A percentile compares a stretch with the other conserved stretches of the same genome.
These are phyloP conservation scores for Acronicta leporina DNA, from an alignment of 2,888 invertebrate species.

Conservation along the genomic window DNA sequence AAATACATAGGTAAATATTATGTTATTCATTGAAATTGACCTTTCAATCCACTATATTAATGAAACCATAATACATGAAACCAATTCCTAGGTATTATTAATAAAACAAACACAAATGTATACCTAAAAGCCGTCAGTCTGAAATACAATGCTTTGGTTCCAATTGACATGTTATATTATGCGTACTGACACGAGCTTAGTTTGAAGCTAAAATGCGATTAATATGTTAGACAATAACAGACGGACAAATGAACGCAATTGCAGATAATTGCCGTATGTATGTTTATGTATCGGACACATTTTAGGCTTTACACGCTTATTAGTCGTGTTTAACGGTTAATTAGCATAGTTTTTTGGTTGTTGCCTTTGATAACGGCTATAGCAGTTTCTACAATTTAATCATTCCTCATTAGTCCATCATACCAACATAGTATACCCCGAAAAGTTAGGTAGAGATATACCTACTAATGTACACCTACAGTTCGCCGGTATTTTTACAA, in stretches of 20 bases:
- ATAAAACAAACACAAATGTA: no score
- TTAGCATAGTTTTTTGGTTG: background rate
- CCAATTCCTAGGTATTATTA: background rate
- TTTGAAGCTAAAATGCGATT: background rate
- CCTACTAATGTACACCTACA: no score
- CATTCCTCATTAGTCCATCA: background rate
- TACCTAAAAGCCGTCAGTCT: background rate
- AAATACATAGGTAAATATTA: no score
- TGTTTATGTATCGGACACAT: background rate
- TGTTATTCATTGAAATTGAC: slow-evolving; percentile 2
- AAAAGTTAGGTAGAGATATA: no score
- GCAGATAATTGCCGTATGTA: background rate
- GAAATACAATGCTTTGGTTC: slow-evolving; percentile 2
- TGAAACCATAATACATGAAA: slow-evolving; percentile 8
- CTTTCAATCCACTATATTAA: slow-evolving; percentile 8
- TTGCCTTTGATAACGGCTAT: background rate
- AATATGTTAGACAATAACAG: background rate
- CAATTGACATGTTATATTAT: slow-evolving; percentile 4
- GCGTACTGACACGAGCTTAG: background rate
- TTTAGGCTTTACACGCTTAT: background rate
- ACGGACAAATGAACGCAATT: slow-evolving; percentile 2
- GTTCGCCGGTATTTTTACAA: no score
- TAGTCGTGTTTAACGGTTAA: background rate
- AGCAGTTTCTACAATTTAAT: background rate
- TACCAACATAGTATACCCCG: no score